Evolutionary conservation across 2,797 vertebrate species (phyloP).

Genomic region (Pangasius macronema): DNA sequence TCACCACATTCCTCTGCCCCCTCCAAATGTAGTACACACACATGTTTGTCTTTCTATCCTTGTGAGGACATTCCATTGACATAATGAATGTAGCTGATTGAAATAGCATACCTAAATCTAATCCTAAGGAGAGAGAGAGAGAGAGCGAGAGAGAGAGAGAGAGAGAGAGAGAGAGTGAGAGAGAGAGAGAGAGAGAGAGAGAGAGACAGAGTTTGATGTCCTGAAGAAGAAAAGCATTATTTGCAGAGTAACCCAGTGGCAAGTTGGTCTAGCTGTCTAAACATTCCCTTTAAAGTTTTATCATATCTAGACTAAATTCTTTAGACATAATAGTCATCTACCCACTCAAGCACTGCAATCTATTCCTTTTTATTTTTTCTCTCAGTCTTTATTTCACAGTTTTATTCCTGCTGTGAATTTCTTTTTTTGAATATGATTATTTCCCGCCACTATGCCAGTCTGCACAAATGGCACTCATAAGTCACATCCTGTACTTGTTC

Average conservation of each 20-base stretch:
- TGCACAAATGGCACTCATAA: not conserved
- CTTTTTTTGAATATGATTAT: not conserved
- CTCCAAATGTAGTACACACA: conserved; percentile 35
- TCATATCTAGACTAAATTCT: not conserved
- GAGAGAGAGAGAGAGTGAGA: not conserved
- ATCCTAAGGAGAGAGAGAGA: not conserved
- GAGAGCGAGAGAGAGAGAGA: not conserved
- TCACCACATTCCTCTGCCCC: conserved; percentile 48
- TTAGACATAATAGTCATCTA: not conserved
- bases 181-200: not conserved
- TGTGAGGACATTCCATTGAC: not conserved
- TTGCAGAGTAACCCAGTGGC: not conserved
- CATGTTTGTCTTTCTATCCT: conserved; percentile 1
- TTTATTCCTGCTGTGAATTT: not conserved
- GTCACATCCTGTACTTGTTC: not conserved
- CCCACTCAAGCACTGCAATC: not conserved
- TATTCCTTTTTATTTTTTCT: not conserved
- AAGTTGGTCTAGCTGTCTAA: not conserved
- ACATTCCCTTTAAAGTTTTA: not conserved
- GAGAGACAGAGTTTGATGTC: conserved; percentile 7
- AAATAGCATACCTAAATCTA: not conserved
- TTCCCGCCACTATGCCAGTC: not conserved
- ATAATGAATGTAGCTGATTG: conserved; percentile 1
- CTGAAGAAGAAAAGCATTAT: not conserved
- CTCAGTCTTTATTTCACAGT: not conserved